These are phyloP conservation scores for Nycticebus coucang DNA, from an alignment of 2,113 vertebrate genomes.

Conservation along the genomic window DNA sequence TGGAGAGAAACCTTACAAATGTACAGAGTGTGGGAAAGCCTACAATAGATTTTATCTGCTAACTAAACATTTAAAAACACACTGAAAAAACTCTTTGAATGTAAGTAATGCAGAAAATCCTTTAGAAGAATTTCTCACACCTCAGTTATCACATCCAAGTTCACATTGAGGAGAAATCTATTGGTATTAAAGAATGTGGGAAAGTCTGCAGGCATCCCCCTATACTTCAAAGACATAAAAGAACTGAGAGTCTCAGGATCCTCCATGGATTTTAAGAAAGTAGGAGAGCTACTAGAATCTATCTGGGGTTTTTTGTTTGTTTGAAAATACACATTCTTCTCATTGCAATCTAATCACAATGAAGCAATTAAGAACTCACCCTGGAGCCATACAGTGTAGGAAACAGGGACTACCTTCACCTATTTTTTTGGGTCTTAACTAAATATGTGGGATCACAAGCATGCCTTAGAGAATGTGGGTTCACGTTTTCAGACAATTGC, in stretches of 20 bases:
- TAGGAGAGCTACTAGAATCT: background rate
- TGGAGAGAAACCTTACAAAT: constrained; percentile 24
- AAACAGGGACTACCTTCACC: background rate
- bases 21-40: constrained; percentile 62
- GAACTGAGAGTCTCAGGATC: background rate
- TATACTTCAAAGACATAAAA: background rate
- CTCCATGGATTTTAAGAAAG: background rate
- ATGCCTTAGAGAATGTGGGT: background rate
- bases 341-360: background rate
- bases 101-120: background rate
- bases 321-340: background rate
- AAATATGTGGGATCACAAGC: background rate
- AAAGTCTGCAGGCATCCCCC: background rate
- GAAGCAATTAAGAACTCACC: background rate
- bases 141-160: background rate
- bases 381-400: background rate
- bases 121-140: background rate
- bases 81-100: background rate
- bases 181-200: background rate
- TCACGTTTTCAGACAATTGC: background rate
- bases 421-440: background rate
- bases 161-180: background rate
- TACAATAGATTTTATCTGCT: background rate
- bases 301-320: background rate
- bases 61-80: background rate